A percentile compares a stretch with the other conserved stretches of the same genome.
These are phyloP conservation scores for Poecile montanus DNA, from an alignment of 2,797 vertebrate genomes.

Conservation along the genomic window DNA sequence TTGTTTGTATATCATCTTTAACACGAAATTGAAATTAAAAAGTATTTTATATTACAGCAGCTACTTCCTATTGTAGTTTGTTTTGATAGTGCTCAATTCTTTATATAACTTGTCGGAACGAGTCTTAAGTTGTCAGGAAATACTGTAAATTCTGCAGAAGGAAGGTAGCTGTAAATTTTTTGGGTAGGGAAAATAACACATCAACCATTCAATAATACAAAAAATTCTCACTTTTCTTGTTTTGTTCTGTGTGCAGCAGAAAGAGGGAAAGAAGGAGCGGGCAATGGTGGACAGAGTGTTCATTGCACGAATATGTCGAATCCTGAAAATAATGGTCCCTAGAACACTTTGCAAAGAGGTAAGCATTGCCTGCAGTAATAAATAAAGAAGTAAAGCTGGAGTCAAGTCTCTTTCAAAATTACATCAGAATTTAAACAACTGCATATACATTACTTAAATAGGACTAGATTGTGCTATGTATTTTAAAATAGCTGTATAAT, in stretches of 20 bases:
- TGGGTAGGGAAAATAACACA: background rate
- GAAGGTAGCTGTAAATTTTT: background rate
- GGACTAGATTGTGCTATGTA: background rate
- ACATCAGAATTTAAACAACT: background rate
- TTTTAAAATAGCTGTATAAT: background rate
- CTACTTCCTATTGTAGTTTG: background rate
- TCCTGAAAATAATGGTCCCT: conserved; percentile 90
- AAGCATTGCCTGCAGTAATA: conserved; percentile 27
- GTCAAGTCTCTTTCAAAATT: background rate
- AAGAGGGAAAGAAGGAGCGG: conserved; percentile 89
- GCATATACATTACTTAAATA: background rate
- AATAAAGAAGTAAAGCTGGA: background rate
- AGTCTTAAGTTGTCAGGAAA: background rate
- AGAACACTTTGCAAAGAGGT: conserved; percentile 91
- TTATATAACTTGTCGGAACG: background rate
- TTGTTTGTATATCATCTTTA: background rate
- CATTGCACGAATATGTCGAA: conserved; percentile 82
- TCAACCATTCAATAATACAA: background rate
- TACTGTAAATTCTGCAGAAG: background rate
- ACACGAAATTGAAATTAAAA: background rate
- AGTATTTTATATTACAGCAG: background rate
- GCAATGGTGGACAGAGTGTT: conserved; percentile 91
- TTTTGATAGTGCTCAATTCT: background rate
- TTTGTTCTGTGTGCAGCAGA: conserved; percentile 73
- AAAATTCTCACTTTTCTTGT: background rate